A percentile compares a stretch with the other conserved stretches of the same genome.
These are phyloP conservation scores for Cyclopterus lumpus DNA, from an alignment of 2,797 vertebrate genomes.

Conservation along the genomic window DNA sequence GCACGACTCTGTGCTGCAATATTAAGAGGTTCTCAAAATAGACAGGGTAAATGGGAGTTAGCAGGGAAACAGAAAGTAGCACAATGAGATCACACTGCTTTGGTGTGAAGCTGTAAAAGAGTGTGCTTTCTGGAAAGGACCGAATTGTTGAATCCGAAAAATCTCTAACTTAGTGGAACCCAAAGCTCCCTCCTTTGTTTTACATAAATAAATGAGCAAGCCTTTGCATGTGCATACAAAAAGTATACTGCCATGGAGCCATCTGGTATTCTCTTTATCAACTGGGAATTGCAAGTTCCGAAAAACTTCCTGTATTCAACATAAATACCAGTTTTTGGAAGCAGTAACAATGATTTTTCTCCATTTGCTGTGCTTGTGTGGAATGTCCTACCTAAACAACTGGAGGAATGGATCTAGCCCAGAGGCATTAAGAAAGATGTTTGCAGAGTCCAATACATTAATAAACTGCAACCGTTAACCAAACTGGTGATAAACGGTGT, in stretches of 20 bases:
- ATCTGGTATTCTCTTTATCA: conserved; percentile 64
- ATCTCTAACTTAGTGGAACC: conserved; percentile 47
- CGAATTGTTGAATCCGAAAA: conserved; percentile 47
- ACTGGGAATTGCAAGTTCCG: conserved; percentile 51
- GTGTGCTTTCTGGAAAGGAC: conserved; percentile 33
- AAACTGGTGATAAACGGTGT: conserved; percentile 37
- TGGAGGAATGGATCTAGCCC: conserved; percentile 32
- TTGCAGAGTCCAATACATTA: conserved; percentile 47
- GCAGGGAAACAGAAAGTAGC: conserved; percentile 47
- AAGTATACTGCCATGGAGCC: conserved; percentile 59
- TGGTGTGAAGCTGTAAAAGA: conserved; percentile 46
- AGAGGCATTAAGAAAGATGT: conserved; percentile 35
- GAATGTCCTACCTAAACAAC: conserved; percentile 51
- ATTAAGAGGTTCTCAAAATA: conserved; percentile 66
- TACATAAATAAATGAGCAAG: conserved; percentile 68
- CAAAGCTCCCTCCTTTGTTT: conserved; percentile 49
- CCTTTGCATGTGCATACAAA: conserved; percentile 56
- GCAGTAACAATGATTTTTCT: conserved; percentile 36
- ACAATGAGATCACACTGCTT: conserved; percentile 36
- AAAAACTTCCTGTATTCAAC: conserved; percentile 48
- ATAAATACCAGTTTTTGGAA: conserved; percentile 48
- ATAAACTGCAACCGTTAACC: conserved; percentile 36
- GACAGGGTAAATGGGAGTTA: conserved; percentile 52
- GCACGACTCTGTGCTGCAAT: conserved; percentile 33
- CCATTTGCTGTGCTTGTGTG: conserved; percentile 31